Evolutionary conservation across 2,888 invertebrate species (phyloP), one percentile per base, ranked within the genome.

Genomic region (Lycaena phlaeas): DNA sequence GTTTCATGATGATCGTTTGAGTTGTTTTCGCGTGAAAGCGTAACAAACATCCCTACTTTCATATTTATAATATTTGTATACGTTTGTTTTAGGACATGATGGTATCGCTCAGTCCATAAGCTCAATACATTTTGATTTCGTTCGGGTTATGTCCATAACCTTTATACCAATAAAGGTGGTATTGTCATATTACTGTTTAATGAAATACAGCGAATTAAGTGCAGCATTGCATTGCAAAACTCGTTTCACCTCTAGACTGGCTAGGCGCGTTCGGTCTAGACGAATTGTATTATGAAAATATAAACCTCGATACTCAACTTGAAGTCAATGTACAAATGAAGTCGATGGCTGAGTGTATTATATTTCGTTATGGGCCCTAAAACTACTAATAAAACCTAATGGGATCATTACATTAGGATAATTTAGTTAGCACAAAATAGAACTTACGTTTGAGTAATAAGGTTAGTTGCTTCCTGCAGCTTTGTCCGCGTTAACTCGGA

Each of bases 251-350:
- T 79, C 66, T 59, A 78, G 76, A 73, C 75, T 55, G 53, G 45
- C 57, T 60, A 58, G 63, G 63, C 65, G 64, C 56, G 54, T 54
- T 53, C 61, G 64, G 78, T 77, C 78, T 81, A 79, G 79, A 79
- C 79, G 78, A 77, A 78, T 79, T 79, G 78, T 74, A 81, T 79
- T 81, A 82, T 79, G 75, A 68, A 68, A 78, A 79, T 77, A 56
- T 56, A 51, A 54, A 56, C 62, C 62, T 69, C 70, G 65, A 63
- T 62, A 52, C 54, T 61, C 64, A 65, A 10, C n/a, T 18, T 7
- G 10, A 39, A 39, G 39, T 30, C 39, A 39, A 30, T 18, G 39
- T 25, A 39, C 39, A 39, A 29, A 22, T 39, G 11, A 34, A 34
- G 15, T 39, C 9, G 3, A 22, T 2, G 9, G 5, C 2, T 22